These are phyloP conservation scores for Dromius quadrimaculatus DNA, from an alignment of 2,888 invertebrate species.

Conservation along the genomic window DNA sequence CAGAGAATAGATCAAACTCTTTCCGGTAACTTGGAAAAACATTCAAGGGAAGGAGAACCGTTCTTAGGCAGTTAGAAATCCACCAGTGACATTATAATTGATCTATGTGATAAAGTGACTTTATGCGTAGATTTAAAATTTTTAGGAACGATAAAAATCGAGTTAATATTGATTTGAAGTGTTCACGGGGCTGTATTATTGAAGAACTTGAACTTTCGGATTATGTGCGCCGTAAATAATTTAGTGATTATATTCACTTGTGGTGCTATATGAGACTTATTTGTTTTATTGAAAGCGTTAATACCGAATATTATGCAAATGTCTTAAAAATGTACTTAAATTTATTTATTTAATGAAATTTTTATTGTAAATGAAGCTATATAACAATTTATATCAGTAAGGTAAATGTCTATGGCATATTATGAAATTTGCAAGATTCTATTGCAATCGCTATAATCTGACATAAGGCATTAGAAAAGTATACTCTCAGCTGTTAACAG, in stretches of 20 bases:
- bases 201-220: conserved; percentile 12
- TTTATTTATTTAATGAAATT: conserved; percentile 17
- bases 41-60: conserved; percentile 52
- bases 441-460: too few species aligned
- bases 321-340: conserved; percentile 24
- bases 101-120: conserved; percentile 25
- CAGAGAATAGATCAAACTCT: conserved; percentile 82
- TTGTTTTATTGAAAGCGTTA: conserved; percentile 19
- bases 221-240: conserved; percentile 11
- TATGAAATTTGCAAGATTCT: too few species aligned
- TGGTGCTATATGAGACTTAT: conserved; percentile 26
- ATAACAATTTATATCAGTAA: too few species aligned
- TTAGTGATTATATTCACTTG: conserved; percentile 30
- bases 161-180: conserved; percentile 13
- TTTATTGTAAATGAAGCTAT: too few species aligned
- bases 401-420: too few species aligned
- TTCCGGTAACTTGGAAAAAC: conserved; percentile 71
- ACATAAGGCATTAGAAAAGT: too few species aligned
- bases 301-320: conserved; percentile 18
- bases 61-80: conserved; percentile 30
- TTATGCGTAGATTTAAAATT: conserved; percentile 6
- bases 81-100: neutral
- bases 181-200: conserved; percentile 17
- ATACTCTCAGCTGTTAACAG: too few species aligned
- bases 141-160: conserved; percentile 8